Conservation (phyloP, 1,140 invertebrate genomes). For the Gryllus bimaculatus region DNA sequence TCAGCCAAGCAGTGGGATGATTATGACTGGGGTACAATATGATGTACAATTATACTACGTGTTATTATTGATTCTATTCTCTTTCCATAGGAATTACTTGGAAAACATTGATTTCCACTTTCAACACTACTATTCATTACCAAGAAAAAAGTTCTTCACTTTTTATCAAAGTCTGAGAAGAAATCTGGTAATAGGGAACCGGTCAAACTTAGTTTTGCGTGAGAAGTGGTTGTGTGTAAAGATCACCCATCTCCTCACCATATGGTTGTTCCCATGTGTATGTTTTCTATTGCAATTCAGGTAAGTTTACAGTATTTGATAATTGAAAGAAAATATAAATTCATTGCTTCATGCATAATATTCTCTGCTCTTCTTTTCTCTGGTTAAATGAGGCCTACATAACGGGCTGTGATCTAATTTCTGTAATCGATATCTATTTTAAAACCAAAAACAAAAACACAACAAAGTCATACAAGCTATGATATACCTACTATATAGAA, state of each 20-base stretch:
- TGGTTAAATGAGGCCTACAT: too few species aligned
- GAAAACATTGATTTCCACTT: constrained; percentile 44
- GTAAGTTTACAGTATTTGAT: constrained; percentile 21
- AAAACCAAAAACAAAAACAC: too few species aligned
- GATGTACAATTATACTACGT: too few species aligned
- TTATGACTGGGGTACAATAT: too few species aligned
- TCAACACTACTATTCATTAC: constrained; percentile 46
- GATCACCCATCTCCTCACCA: constrained; percentile 30
- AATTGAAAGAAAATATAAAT: too few species aligned
- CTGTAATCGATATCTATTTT: too few species aligned
- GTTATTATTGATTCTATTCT: not conserved
- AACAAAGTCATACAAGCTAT: too few species aligned
- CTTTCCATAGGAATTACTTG: constrained; percentile 43
- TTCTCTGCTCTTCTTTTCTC: too few species aligned
- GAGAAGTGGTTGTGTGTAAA: constrained; percentile 29
- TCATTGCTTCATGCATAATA: too few species aligned
- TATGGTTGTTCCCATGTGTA: constrained; percentile 29
- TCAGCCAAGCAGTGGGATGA: too few species aligned
- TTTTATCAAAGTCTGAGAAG: not conserved
- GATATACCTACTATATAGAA: too few species aligned
- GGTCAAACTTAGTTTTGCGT: constrained; percentile 19
- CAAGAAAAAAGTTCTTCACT: constrained; percentile 31
- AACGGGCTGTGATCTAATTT: too few species aligned
- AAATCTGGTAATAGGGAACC: not conserved
- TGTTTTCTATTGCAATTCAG: constrained; percentile 33